These are phyloP conservation scores for Calameuta filiformis DNA, from an alignment of 2,888 invertebrate genomes.

Conservation along the genomic window DNA sequence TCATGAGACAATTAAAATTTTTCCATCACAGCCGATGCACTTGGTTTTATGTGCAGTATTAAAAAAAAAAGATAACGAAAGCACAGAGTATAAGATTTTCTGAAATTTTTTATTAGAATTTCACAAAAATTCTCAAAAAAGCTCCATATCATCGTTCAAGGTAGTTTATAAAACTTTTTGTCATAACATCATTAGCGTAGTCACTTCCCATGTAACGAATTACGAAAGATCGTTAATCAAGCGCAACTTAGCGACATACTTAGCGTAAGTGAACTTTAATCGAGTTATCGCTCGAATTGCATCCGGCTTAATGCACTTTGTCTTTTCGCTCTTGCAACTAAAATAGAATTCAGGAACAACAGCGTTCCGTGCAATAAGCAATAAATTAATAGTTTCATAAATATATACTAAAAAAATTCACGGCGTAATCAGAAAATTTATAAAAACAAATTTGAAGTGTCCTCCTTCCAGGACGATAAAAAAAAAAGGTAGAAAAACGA, in stretches of 20 bases:
- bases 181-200: neutral
- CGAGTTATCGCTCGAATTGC: neutral
- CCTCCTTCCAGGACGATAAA: neutral
- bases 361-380: neutral
- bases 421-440: neutral
- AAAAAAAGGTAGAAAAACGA: neutral
- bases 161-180: neutral
- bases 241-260: neutral
- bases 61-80: neutral
- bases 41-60: neutral
- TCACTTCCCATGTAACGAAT: neutral
- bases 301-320: neutral
- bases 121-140: neutral
- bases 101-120: neutral
- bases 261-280: neutral
- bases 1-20: neutral
- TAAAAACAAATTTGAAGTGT: neutral
- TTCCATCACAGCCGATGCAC: neutral
- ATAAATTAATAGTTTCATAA: neutral
- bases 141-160: neutral
- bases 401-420: neutral
- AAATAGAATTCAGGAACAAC: neutral
- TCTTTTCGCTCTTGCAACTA: neutral
- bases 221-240: neutral
- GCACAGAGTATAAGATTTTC: neutral